Evolutionary conservation across 2,888 invertebrate species (phyloP).

Genomic region (Molanna angustata): DNA sequence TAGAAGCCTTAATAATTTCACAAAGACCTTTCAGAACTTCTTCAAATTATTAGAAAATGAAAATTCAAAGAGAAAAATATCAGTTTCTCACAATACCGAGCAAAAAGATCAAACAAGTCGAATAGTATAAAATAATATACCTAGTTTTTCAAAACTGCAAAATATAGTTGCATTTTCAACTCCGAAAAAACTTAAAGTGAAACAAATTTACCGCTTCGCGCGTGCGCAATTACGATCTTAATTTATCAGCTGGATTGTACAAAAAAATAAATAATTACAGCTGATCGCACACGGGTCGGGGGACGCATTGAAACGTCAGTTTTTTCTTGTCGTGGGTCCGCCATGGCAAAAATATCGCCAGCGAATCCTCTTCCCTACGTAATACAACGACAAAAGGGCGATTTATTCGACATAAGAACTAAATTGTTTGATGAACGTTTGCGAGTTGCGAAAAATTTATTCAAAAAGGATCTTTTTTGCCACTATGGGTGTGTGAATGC

Average conservation of each 20-base stretch:
- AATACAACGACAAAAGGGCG: conserved; percentile 60
- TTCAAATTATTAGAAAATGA: too few species aligned
- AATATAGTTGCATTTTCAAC: not conserved
- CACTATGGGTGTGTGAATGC: conserved; percentile 97
- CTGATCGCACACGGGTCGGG: conserved; percentile 20
- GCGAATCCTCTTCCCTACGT: conserved; percentile 61
- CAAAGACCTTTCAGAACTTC: too few species aligned
- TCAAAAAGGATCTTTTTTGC: conserved; percentile 78
- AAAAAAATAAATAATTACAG: conserved; percentile 27
- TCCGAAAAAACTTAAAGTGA: not conserved
- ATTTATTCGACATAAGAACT: conserved; percentile 56
- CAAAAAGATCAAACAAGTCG: not conserved
- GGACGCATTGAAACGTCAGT: conserved; percentile 10
- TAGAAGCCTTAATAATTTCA: too few species aligned
- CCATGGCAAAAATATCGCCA: conserved; percentile 47
- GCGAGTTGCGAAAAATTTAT: conserved; percentile 69
- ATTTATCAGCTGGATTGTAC: conserved; percentile 10
- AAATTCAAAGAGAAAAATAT: too few species aligned
- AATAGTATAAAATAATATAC: not conserved
- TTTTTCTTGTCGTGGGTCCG: conserved; percentile 12
- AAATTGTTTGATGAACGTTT: conserved; percentile 62
- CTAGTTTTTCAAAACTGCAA: not conserved
- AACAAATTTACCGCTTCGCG: conserved; percentile 1
- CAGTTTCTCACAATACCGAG: too few species aligned
- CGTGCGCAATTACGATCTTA: not conserved